Evolutionary conservation across 1,140 invertebrate species (phyloP), one percentile per base, ranked within the genome.

Genomic region (Ptiloglossa arizonensis): DNA sequence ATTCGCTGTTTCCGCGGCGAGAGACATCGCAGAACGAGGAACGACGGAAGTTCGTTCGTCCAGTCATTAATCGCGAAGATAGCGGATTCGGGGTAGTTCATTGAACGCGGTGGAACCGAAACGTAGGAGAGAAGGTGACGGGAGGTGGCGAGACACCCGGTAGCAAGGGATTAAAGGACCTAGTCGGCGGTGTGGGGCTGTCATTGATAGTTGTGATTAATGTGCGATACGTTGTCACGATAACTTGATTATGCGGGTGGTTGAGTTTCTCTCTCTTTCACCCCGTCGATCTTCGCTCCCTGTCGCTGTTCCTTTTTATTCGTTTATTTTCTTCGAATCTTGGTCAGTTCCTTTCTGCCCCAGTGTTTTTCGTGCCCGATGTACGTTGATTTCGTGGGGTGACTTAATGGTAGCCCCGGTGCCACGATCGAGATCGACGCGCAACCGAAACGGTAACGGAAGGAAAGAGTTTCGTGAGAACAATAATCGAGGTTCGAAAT

Each of bases 141-240:
- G 62, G 63, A 56, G 63, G 44, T 63, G 35, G 50, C 38, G 46
- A 54, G 80, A 68, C 56, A 68, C 62, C 54, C 64, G 24, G 54
- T 60, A 56, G 54, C 62, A 15, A 24, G 19, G 80, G 54, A 79
- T 77, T 78, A 79, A 81, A 72, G 75, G 76, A 68, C 29, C 74
- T 46, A 11, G 52, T 35, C 60, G 38, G 29, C 35, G 54, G 80
- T 57, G 59, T 32, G 74, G 22, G 27, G 66, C 86, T 90, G 88
- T 90, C 89, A 89, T 91, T 90, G 88, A 90, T 90, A 90, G 89
- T 91, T 91, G 87, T 91, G 89, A 91, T 91, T 90, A 90, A 91
- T 90, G 87, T 69, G 79, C 82, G 83, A 88, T 82, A 79, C 74
- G 72, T 80, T 79, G 77, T 64, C 60, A 71, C 81, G 86, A 88